A percentile compares a stretch with the other conserved stretches of the same genome.
These are phyloP conservation scores for Neoarius graeffei DNA, from an alignment of 2,113 vertebrate species.

Conservation along the genomic window DNA sequence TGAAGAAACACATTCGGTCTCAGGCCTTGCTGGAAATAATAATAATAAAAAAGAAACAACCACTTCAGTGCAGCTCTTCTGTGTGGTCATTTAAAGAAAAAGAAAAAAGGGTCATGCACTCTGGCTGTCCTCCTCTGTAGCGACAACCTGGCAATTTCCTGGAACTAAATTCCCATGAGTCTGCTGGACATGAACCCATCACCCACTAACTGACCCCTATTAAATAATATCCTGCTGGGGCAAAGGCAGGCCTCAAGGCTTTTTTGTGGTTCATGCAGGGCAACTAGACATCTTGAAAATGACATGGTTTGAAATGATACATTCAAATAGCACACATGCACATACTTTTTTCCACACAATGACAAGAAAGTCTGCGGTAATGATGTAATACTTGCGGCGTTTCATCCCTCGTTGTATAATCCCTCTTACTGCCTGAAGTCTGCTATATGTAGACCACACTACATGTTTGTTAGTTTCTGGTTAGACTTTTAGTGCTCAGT, in stretches of 20 bases:
- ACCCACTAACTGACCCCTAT: conserved; percentile 43
- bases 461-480: background rate
- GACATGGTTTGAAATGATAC: background rate
- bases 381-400: background rate
- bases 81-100: background rate
- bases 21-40: background rate
- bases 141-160: conserved; percentile 37
- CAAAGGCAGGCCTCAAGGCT: conserved; percentile 13
- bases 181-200: conserved; percentile 26
- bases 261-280: background rate
- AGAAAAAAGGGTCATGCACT: conserved; percentile 9
- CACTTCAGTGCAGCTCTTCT: background rate
- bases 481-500: background rate
- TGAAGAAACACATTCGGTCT: background rate
- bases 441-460: background rate
- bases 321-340: background rate
- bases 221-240: conserved; percentile 36
- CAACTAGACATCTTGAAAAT: background rate
- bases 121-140: conserved; percentile 1
- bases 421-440: background rate
- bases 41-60: background rate
- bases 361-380: background rate
- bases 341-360: background rate
- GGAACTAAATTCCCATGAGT: conserved; percentile 34
- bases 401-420: background rate